A percentile compares a stretch with the other conserved stretches of the same genome.
These are phyloP conservation scores for Synergus itoensis DNA, from an alignment of 2,888 invertebrate species.

Conservation along the genomic window DNA sequence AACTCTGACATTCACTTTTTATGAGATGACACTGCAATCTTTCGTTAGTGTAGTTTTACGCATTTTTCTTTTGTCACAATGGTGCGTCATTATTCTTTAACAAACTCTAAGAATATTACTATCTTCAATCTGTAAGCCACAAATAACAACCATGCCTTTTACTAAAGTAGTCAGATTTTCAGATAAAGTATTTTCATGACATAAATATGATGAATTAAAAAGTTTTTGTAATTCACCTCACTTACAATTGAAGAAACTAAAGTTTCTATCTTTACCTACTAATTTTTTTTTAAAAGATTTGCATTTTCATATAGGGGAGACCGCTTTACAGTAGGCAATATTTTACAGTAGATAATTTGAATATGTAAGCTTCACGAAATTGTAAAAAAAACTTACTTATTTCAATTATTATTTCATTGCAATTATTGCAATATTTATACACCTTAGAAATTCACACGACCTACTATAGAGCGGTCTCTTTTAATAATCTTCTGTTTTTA, in stretches of 20 bases:
- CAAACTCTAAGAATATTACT: slow-evolving; percentile 28
- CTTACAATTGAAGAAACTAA: slow-evolving; percentile 16
- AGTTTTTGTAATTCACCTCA: background rate
- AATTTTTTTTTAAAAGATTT: background rate
- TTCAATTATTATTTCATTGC: too few relatives aligned
- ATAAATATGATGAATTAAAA: background rate
- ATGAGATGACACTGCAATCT: slow-evolving; percentile 19
- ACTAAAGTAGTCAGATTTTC: slow-evolving; percentile 7
- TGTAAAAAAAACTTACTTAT: too few relatives aligned
- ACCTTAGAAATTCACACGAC: too few relatives aligned
- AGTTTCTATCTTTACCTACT: background rate
- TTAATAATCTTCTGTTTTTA: too few relatives aligned
- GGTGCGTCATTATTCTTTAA: slow-evolving; percentile 16
- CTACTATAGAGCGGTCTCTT: too few relatives aligned
- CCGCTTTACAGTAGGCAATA: too few relatives aligned
- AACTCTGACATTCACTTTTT: background rate
- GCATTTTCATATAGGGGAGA: background rate
- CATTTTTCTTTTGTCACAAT: slow-evolving; percentile 17
- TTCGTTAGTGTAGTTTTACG: background rate
- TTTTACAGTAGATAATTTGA: background rate
- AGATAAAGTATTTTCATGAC: background rate
- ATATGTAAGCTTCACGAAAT: background rate
- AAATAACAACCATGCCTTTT: slow-evolving; percentile 28
- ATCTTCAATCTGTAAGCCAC: slow-evolving; percentile 29
- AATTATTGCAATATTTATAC: too few relatives aligned